Conservation (phyloP, 2,888 invertebrate species). For the Patella ulyssiponensis region DNA sequence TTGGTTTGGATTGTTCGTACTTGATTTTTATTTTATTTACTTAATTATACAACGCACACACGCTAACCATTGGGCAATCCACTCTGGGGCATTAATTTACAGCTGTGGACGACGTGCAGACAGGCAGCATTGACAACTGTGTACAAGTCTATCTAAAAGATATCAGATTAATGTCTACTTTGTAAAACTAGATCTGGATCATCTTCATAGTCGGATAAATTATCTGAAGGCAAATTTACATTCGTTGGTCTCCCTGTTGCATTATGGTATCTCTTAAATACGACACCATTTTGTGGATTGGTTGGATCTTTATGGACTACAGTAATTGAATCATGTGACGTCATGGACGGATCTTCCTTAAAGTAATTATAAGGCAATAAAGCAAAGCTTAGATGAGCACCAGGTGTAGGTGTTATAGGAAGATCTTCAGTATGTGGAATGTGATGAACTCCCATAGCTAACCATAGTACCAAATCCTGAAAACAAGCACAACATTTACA, state of each 20-base stretch:
- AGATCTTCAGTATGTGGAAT: slow-evolving; percentile 21
- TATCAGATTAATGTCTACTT: background rate
- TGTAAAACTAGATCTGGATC: background rate
- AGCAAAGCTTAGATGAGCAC: slow-evolving; percentile 1
- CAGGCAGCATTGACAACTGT: too few relatives aligned
- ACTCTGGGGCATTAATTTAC: too few relatives aligned
- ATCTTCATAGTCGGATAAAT: background rate
- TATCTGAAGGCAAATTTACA: background rate
- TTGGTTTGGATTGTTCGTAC: too few relatives aligned
- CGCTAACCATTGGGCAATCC: too few relatives aligned
- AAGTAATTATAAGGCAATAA: background rate
- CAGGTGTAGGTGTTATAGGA: background rate
- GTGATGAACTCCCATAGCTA: slow-evolving; percentile 14
- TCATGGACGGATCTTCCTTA: background rate
- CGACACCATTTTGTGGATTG: background rate
- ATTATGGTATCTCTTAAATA: background rate
- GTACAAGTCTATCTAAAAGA: too few relatives aligned
- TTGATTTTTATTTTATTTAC: too few relatives aligned
- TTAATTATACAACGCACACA: too few relatives aligned
- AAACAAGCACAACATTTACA: background rate
- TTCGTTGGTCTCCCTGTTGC: background rate
- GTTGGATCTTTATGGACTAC: background rate
- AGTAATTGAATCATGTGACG: background rate
- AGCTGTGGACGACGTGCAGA: too few relatives aligned
- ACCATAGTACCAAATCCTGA: slow-evolving; percentile 10